Evolutionary conservation across 2,797 vertebrate genomes (phyloP).

Genomic region (Octomys mimax): DNA sequence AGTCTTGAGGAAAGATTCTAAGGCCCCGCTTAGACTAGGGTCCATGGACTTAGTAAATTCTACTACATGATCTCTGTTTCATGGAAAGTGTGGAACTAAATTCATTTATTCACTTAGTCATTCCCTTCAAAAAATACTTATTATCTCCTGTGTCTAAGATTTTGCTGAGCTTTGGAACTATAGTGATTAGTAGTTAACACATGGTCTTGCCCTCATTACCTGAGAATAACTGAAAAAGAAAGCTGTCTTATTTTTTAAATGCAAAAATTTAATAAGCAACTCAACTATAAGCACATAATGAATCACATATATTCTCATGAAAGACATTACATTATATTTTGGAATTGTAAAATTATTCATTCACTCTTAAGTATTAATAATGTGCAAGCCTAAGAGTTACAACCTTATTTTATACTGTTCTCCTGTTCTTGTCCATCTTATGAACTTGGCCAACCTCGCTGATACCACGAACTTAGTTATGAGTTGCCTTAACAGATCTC

Average conservation of each 20-base stretch:
- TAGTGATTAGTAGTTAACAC: neutral
- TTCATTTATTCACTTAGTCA: neutral
- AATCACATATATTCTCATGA: conserved; percentile 1
- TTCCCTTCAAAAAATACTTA: neutral
- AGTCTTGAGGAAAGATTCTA: neutral
- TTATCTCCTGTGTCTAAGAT: neutral
- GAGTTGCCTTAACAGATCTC: neutral
- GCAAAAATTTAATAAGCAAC: neutral
- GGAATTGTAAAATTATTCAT: neutral
- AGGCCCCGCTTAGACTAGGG: neutral
- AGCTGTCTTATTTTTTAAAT: neutral
- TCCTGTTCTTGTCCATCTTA: conserved; percentile 2
- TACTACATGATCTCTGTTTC: neutral
- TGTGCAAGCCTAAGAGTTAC: neutral
- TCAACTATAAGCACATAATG: neutral
- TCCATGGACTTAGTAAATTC: neutral
- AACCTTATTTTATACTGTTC: neutral
- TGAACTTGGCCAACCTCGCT: neutral
- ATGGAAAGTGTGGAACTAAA: neutral
- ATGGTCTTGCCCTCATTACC: neutral
- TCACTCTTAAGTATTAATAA: neutral
- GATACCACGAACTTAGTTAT: neutral
- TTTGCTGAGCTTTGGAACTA: neutral
- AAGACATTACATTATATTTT: neutral
- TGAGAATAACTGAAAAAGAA: conserved; percentile 5